Evolutionary conservation across 1,140 invertebrate genomes (phyloP), one percentile per base, ranked within the genome.

Genomic region (Papilio glaucus): DNA sequence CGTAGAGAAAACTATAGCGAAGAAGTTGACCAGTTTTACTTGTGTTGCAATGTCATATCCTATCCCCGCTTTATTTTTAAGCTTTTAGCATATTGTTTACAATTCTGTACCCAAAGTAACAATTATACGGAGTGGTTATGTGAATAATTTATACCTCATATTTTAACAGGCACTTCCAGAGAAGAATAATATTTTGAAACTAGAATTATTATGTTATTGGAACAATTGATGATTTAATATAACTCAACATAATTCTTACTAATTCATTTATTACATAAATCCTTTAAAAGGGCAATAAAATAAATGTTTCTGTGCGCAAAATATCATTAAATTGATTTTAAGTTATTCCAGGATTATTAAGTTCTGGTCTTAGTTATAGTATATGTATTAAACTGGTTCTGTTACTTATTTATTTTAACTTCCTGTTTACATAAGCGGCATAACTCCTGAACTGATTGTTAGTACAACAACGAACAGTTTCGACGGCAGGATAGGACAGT

Each of bases 21-120:
- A 24, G 29, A 29, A 29, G 1, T 62, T 62, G 60, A 45, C 29
- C 29, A 62, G 37, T 62, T 33, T 13, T 15, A 15, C 1, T 41
- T 65, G 4, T 39, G 9, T 65, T 65, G 62, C 29, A 29, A n/a
- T 62, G 60, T 39, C 8, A n/a, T 41, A 41, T 65, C 15, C 62
- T 65, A 38, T 39, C 38, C 38, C 8, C 38, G 49, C 21, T 12
- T 57, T 33, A 33, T 33, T 33, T 33, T 33, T 3, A 33, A 33
- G 29, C 29, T 33, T 33, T 33, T n/a, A n/a, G n/a, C n/a, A n/a
- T n/a, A n/a, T n/a, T n/a, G n/a, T n/a, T n/a, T n/a, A n/a, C n/a
- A n/a, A n/a, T n/a, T n/a, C n/a, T n/a, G n/a, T n/a, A 49, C 8
- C 8, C 45, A 49, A 45, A 15, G 41, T n/a, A 41, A 41, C 4